Conservation (phyloP, 2,888 invertebrate species). For the Stramonita haemastoma region DNA sequence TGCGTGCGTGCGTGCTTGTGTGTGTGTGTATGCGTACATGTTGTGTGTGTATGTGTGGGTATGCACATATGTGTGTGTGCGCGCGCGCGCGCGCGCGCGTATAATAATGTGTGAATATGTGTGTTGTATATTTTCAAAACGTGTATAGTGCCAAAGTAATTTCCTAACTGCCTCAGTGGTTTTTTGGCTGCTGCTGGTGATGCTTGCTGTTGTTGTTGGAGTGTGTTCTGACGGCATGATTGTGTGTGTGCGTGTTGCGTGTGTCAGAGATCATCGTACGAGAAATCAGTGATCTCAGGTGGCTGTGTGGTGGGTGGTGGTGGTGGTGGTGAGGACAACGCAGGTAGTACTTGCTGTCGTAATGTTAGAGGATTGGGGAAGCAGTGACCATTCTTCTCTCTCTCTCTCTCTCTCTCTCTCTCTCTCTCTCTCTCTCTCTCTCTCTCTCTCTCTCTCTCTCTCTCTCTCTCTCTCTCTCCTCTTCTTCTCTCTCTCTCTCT, state of each 20-base stretch:
- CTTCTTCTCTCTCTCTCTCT: not conserved
- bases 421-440: not conserved
- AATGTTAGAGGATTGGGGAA: not conserved
- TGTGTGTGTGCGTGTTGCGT: constrained; percentile 18
- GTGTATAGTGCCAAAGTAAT: no score
- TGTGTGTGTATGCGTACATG: not conserved
- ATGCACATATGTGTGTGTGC: not conserved
- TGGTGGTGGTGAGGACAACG: not conserved
- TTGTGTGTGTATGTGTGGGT: not conserved
- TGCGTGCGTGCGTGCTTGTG: not conserved
- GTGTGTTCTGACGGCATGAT: not conserved
- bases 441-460: not conserved
- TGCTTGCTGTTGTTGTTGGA: no score
- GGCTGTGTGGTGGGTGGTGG: not conserved
- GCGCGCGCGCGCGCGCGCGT: not conserved
- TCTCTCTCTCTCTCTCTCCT: not conserved
- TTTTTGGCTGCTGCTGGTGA: no score
- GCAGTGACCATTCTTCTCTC: not conserved
- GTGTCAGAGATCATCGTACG: not conserved
- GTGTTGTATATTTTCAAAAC: not conserved
- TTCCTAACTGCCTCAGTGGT: no score
- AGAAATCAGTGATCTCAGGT: not conserved
- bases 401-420: not conserved
- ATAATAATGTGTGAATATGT: not conserved
- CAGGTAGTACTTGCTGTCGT: not conserved